A percentile compares a stretch with the other conserved stretches of the same genome.
phyloP scores from a whole-genome alignment of 2,113 vertebrate genomes.

The Cynopterus brachyotis region DNA sequence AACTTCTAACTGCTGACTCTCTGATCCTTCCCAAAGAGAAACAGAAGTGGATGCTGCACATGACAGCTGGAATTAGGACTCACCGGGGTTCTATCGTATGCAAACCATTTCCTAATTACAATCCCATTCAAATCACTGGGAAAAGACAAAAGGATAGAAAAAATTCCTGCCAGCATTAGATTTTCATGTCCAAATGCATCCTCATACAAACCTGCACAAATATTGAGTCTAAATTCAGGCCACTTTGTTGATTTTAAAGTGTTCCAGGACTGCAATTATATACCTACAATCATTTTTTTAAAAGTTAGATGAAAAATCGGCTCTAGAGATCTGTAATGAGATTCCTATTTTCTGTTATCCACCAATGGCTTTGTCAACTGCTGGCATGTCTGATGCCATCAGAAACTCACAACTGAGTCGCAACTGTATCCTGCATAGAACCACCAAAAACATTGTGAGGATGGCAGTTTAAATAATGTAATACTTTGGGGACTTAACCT shows the following conservation, averaged over 20 bases:
- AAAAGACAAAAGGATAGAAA: slow-evolving; percentile 35
- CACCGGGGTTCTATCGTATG: slow-evolving; percentile 28
- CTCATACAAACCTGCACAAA: slow-evolving; percentile 38
- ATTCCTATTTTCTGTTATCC: slow-evolving; percentile 55
- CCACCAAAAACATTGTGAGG: background rate
- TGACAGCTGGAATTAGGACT: slow-evolving; percentile 42
- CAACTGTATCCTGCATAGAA: slow-evolving; percentile 29
- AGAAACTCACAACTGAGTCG: slow-evolving; percentile 53
- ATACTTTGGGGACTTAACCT: slow-evolving; percentile 63
- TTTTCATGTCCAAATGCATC: slow-evolving; percentile 80
- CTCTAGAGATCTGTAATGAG: slow-evolving; percentile 54
- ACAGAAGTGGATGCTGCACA: slow-evolving; percentile 11
- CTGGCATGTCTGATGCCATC: slow-evolving; percentile 68
- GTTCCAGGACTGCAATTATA: background rate
- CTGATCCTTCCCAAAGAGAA: background rate
- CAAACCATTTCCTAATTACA: slow-evolving; percentile 53
- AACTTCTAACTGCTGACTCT: background rate
- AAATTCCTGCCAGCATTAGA: slow-evolving; percentile 62
- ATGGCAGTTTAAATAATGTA: background rate
- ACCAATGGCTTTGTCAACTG: slow-evolving; percentile 49
- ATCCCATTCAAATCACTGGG: slow-evolving; percentile 37
- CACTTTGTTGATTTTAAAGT: background rate
- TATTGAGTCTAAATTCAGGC: background rate
- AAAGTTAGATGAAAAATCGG: background rate
- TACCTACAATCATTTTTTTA: slow-evolving; percentile 22